phyloP scores from a whole-genome alignment of 2,888 invertebrate species.

The Oscheius sp. region DNA sequence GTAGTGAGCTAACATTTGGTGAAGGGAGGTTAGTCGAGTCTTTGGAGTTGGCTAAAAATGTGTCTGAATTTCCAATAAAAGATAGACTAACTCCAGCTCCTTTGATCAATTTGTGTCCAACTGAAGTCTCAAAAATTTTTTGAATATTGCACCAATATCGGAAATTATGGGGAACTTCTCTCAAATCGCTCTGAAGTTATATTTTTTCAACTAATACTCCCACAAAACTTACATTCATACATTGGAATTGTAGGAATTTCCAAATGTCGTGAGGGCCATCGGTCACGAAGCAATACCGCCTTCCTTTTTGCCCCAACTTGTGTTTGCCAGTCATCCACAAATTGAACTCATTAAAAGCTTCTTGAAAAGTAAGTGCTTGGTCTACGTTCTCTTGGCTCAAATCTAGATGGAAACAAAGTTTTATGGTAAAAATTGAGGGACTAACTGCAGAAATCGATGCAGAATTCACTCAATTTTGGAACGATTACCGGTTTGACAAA shows the following conservation, averaged over 20 bases:
- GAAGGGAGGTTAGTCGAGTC: constrained; percentile 39
- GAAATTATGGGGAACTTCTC: background rate
- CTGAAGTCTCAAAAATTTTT: background rate
- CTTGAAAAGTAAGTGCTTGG: constrained; percentile 73
- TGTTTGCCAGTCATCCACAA: constrained; percentile 73
- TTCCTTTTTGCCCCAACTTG: constrained; percentile 69
- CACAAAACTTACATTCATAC: constrained; percentile 52
- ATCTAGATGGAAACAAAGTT: too few species aligned
- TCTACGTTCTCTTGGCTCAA: constrained; percentile 73
- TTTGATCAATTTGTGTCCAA: background rate
- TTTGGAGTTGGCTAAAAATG: background rate
- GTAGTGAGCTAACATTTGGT: constrained; percentile 73
- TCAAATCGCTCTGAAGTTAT: background rate
- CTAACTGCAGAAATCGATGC: constrained; percentile 75
- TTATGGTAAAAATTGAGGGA: too few species aligned
- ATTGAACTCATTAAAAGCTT: constrained; percentile 73
- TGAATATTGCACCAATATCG: background rate
- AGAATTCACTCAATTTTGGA: constrained; percentile 74
- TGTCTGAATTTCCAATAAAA: background rate
- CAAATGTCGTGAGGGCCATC: constrained; percentile 77
- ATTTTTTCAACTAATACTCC: background rate
- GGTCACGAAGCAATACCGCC: constrained; percentile 74
- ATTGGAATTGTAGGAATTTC: constrained; percentile 75
- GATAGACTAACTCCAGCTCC: background rate
- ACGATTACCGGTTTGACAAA: constrained; percentile 74